Evolutionary conservation across 2,797 vertebrate species (phyloP).

Genomic region (Pelodytes ibericus): DNA sequence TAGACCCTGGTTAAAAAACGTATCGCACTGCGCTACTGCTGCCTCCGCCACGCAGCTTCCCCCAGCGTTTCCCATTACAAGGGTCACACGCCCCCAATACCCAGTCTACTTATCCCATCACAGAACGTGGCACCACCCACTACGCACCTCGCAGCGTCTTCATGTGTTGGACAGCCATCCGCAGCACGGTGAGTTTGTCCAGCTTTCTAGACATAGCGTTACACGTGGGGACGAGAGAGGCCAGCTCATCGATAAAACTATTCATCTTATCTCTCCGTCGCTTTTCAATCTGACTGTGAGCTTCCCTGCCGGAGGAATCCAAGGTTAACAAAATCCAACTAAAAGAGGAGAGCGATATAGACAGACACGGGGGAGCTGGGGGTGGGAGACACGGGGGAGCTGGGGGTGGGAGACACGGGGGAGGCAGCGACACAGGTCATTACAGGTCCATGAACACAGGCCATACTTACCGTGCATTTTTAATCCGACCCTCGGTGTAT

Average conservation of each 20-base stretch:
- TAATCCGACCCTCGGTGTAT: conserved; percentile 89
- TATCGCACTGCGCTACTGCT: neutral
- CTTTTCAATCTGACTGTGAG: conserved; percentile 98
- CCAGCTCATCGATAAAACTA: conserved; percentile 97
- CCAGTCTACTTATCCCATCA: neutral
- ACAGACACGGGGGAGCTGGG: no score
- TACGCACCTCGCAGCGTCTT: conserved; percentile 92
- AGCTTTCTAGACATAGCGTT: conserved; percentile 97
- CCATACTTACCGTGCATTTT: conserved; percentile 89
- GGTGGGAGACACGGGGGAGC: no score
- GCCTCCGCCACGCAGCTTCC: neutral
- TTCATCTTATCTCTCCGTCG: conserved; percentile 97
- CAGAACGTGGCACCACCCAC: neutral
- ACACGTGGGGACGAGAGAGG: conserved; percentile 94
- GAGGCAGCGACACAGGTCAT: neutral
- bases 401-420: no score
- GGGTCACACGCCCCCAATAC: no score
- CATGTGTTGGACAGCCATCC: conserved; percentile 99
- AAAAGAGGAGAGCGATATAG: no score
- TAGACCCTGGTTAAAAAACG: neutral
- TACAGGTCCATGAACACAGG: neutral
- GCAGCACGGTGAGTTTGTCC: conserved; percentile 94
- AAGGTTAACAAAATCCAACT: no score
- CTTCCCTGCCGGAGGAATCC: conserved; percentile 83
- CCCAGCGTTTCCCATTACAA: no score